These are phyloP conservation scores for Dipodomys ordii DNA, from an alignment of 2,113 vertebrate genomes.

Conservation along the genomic window DNA sequence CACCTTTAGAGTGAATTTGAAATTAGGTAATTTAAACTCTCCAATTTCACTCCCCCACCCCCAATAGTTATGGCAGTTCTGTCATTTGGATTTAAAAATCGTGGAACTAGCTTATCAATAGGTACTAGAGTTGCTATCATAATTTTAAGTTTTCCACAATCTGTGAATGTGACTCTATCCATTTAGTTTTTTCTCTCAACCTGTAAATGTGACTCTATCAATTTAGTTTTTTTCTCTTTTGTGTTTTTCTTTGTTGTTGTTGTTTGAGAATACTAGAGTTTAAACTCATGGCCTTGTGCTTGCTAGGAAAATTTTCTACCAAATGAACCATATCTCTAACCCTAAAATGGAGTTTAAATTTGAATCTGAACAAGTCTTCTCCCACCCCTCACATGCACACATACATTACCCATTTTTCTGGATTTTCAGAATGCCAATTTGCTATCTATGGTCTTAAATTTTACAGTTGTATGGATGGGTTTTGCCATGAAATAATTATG, in stretches of 20 bases:
- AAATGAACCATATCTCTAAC: too few species aligned
- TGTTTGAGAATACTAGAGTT: neutral
- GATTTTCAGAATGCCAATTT: neutral
- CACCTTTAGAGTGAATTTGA: neutral
- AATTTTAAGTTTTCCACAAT: neutral
- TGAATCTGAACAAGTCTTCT: neutral
- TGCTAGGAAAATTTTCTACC: too few species aligned
- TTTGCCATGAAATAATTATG: neutral
- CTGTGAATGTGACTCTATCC: neutral
- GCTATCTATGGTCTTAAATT: neutral
- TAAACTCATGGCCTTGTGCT: too few species aligned
- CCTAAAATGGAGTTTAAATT: too few species aligned
- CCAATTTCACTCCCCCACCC: neutral
- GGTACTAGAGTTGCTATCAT: neutral
- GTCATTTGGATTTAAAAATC: neutral
- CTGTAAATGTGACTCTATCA: neutral
- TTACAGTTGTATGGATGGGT: neutral
- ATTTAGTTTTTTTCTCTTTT: neutral
- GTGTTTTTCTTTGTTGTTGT: neutral
- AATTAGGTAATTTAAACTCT: neutral
- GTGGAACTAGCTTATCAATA: neutral
- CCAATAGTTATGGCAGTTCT: slow-evolving; percentile 7
- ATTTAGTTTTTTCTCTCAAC: neutral
- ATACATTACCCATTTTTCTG: neutral
- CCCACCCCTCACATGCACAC: neutral